A percentile compares a stretch with the other conserved stretches of the same genome.
These are phyloP conservation scores for Gastrophryne carolinensis DNA, from an alignment of 2,797 vertebrate species.

Conservation along the genomic window DNA sequence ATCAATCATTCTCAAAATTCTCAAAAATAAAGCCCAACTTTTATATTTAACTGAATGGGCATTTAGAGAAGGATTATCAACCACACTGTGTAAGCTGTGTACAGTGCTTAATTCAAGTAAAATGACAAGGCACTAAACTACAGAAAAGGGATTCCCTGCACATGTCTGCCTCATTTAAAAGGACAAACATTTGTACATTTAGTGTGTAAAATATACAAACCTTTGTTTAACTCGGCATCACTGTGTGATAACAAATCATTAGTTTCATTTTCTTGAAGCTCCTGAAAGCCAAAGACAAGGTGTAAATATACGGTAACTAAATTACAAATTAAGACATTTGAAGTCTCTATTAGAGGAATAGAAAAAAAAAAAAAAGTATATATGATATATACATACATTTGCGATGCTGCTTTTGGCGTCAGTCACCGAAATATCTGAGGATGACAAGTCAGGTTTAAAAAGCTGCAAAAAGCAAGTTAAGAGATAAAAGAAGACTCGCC, in stretches of 20 bases:
- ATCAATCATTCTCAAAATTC: too few relatives aligned
- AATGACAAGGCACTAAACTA: background rate
- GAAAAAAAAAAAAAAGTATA: background rate
- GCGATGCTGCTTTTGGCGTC: constrained; percentile 52
- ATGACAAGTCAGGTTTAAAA: constrained; percentile 59
- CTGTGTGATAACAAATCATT: background rate
- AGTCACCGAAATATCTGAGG: constrained; percentile 55
- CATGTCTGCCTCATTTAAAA: background rate
- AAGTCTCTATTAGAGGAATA: background rate
- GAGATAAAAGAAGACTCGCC: background rate
- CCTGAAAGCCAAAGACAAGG: background rate
- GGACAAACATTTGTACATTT: constrained; percentile 28
- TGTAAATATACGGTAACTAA: background rate
- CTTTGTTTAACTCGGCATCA: constrained; percentile 27
- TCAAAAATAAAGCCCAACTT: too few relatives aligned
- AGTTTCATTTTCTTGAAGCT: background rate
- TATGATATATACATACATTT: constrained; percentile 54
- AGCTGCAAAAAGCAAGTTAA: constrained; percentile 55
- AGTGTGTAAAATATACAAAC: background rate
- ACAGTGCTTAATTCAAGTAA: background rate
- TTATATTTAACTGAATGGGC: too few relatives aligned
- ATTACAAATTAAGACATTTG: background rate
- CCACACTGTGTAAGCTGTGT: too few relatives aligned
- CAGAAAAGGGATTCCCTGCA: background rate
- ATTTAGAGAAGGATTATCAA: too few relatives aligned